These are phyloP conservation scores for Hypercompe scribonia DNA, from an alignment of 2,888 invertebrate species.

Conservation along the genomic window DNA sequence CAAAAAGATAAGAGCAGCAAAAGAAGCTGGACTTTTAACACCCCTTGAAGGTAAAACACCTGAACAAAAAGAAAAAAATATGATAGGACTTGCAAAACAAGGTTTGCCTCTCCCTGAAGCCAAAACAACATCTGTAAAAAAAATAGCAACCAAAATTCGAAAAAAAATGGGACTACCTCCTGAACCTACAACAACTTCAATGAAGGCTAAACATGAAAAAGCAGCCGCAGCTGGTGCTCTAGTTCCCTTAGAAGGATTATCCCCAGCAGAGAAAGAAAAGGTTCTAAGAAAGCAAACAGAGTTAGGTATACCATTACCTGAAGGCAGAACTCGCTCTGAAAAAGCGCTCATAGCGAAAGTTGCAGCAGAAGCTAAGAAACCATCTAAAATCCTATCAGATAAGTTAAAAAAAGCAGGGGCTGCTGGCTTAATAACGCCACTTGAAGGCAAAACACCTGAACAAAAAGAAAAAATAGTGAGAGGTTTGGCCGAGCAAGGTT, in stretches of 20 bases:
- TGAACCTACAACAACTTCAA: too few relatives aligned
- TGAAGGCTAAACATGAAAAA: slow-evolving; percentile 25
- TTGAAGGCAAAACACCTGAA: slow-evolving; percentile 39
- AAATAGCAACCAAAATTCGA: background rate
- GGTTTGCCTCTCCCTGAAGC: slow-evolving; percentile 30
- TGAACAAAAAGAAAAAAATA: slow-evolving; percentile 28
- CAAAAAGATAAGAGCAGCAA: slow-evolving; percentile 37
- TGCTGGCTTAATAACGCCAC: slow-evolving; percentile 16
- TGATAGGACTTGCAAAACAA: slow-evolving; percentile 26
- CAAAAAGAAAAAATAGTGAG: slow-evolving; percentile 33
- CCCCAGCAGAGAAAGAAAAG: slow-evolving; percentile 35
- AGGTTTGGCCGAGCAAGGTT: slow-evolving; percentile 21
- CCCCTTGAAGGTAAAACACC: slow-evolving; percentile 25
- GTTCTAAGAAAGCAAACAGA: background rate
- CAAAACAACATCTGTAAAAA: background rate
- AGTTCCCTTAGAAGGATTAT: background rate
- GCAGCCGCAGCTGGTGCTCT: background rate
- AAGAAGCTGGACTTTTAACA: slow-evolving; percentile 25
- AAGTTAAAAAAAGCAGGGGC: too few relatives aligned
- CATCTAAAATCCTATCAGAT: too few relatives aligned
- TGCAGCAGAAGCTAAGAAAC: too few relatives aligned
- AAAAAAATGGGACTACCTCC: too few relatives aligned
- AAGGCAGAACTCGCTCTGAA: slow-evolving; percentile 41
- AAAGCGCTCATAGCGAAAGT: slow-evolving; percentile 33
- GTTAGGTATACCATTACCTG: slow-evolving; percentile 23